Percentiles rank a stretch among this genome's conserved stretches.
Conservation (phyloP, 2,888 invertebrate species). For the Chironomus tentans region DNA sequence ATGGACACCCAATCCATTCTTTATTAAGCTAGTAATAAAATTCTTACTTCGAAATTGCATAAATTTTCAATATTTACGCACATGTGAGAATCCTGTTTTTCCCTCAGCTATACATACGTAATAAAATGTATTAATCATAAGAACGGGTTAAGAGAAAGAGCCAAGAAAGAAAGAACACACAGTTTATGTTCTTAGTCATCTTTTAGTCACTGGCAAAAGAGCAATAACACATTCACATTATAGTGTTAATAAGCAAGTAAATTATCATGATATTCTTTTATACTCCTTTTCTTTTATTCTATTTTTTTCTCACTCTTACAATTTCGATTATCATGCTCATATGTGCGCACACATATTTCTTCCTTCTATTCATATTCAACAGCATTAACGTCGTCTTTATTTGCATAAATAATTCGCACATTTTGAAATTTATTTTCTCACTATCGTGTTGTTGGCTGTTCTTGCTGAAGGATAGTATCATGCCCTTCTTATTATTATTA, state of each 20-base stretch:
- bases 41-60: too few species aligned
- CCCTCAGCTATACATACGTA: too few species aligned
- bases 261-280: slow-evolving; percentile 4
- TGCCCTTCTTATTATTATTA: too few species aligned
- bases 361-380: neutral
- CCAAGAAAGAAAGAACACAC: neutral
- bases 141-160: neutral
- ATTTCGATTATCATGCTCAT: neutral
- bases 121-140: neutral
- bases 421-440: slow-evolving; percentile 18
- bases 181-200: slow-evolving; percentile 6
- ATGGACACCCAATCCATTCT: too few species aligned
- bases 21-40: too few species aligned
- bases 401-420: slow-evolving; percentile 23
- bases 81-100: too few species aligned
- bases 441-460: neutral
- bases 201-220: neutral
- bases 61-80: too few species aligned
- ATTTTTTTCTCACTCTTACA: neutral
- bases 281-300: neutral
- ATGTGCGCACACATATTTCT: neutral
- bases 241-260: slow-evolving; percentile 23
- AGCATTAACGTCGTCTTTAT: slow-evolving; percentile 9
- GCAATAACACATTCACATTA: neutral
- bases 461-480: too few species aligned